Percentiles rank a stretch among this genome's conserved stretches.
These are phyloP conservation scores for Spatula versicolor DNA, from an alignment of 2,797 vertebrate species.

Conservation along the genomic window DNA sequence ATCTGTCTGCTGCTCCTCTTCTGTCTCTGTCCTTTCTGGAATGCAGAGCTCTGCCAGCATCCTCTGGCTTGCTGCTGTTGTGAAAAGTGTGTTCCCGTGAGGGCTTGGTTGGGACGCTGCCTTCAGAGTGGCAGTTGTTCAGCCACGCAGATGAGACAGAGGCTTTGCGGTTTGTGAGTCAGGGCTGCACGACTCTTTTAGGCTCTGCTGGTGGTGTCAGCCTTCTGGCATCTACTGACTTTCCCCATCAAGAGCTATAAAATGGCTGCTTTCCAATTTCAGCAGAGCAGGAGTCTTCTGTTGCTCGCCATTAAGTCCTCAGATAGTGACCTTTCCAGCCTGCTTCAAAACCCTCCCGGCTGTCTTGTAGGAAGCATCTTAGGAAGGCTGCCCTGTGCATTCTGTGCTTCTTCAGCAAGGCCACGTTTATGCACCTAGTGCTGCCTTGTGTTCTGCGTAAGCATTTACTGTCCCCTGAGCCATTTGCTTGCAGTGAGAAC, in stretches of 20 bases:
- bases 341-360: not conserved
- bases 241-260: not conserved
- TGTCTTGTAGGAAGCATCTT: not conserved
- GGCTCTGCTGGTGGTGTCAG: not conserved
- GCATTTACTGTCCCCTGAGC: not conserved
- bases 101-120: not conserved
- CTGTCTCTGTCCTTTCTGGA: not conserved
- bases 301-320: not conserved
- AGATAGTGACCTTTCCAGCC: not conserved
- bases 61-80: not conserved
- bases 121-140: not conserved
- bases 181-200: not conserved
- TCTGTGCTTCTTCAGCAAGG: not conserved
- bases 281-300: not conserved
- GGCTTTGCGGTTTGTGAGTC: not conserved
- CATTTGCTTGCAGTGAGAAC: not conserved
- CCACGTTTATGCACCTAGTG: accelerated
- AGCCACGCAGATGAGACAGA: not conserved
- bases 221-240: not conserved
- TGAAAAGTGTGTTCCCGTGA: not conserved
- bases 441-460: not conserved
- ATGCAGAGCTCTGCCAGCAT: not conserved
- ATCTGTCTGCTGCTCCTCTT: not conserved
- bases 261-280: not conserved
- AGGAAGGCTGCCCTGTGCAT: accelerated